Evolutionary conservation across 2,797 vertebrate species (phyloP), one percentile per base, ranked within the genome.

Genomic region (Balearica regulorum): DNA sequence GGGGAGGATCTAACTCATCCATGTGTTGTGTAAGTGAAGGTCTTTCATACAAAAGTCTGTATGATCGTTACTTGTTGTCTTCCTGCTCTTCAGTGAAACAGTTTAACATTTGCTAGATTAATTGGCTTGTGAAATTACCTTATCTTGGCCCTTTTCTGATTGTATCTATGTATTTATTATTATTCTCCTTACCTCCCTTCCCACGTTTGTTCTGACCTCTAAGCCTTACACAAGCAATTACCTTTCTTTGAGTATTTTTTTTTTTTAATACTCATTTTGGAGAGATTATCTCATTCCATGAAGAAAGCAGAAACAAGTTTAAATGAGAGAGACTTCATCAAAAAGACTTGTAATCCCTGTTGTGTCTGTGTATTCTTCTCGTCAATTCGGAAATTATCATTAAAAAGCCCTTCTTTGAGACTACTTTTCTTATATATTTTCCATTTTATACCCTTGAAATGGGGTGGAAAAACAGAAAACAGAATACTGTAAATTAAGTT

Each of bases 301-400:
- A 96, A 96, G 90, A 95, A 98, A 87, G 84, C 60, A 93, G 87
- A 97, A 98, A 88, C 75, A 97, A 87, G 73, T 96, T 96, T 84
- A 94, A 97, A 97, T 96, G 71, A 91, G 84, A 76, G 86, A 88
- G 66, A 85, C 58, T 94, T 96, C 82, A 91, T 97, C 81, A 95
- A 93, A 98, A 94, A 95, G 35, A 51, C 68, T 91, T 96, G 66
- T 95, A 97, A 96, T 97, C 85, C 69, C 46, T 94, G 87, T 97
- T 97, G 79, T 97, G 86, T 96, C 94, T 96, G 69, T 89, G 84
- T 96, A 89, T 95, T 97, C 91, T 94, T 96, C 90, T 81, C 81
- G 71, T 93, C 78, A 58, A 5, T 94, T 96, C 91, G 84, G 39
- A 95, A 95, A 96, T 72, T 78, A 69, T 87, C 35, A 65, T 24